Conservation (phyloP, 2,888 invertebrate species). For the Carterocephalus palaemon region DNA sequence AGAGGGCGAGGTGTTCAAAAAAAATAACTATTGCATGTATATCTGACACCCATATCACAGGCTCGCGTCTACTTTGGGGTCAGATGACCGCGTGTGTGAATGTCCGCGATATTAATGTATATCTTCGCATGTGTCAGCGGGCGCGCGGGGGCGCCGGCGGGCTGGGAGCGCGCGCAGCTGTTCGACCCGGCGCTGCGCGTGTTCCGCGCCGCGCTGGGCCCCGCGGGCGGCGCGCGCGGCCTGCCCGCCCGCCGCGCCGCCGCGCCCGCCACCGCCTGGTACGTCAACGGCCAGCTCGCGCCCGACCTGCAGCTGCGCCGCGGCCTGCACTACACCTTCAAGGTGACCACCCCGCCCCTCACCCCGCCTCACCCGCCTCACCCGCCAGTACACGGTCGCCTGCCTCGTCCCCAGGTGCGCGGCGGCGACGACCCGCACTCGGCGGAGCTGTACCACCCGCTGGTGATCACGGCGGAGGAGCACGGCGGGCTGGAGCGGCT, state of each 20-base stretch:
- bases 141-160: conserved; percentile 39
- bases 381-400: background rate
- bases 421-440: conserved; percentile 95
- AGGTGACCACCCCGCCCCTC: conserved; percentile 54
- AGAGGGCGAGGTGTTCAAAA: background rate
- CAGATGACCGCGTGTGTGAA: too few species aligned
- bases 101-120: too few species aligned
- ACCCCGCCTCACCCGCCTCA: too few species aligned
- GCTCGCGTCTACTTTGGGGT: too few species aligned
- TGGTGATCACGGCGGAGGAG: conserved; percentile 91
- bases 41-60: too few species aligned
- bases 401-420: conserved; percentile 59
- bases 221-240: conserved; percentile 87
- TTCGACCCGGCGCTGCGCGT: conserved; percentile 85
- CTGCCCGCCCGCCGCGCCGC: conserved; percentile 80
- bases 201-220: conserved; percentile 90
- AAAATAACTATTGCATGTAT: too few species aligned
- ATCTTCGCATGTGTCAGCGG: conserved; percentile 20
- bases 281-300: conserved; percentile 92
- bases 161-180: conserved; percentile 82
- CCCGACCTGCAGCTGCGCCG: conserved; percentile 93
- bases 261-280: conserved; percentile 89
- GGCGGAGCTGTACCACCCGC: conserved; percentile 90
- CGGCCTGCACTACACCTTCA: conserved; percentile 90
- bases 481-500: conserved; percentile 92